Conservation (phyloP, 2,797 vertebrate species). For the Danio albolineatus region DNA sequence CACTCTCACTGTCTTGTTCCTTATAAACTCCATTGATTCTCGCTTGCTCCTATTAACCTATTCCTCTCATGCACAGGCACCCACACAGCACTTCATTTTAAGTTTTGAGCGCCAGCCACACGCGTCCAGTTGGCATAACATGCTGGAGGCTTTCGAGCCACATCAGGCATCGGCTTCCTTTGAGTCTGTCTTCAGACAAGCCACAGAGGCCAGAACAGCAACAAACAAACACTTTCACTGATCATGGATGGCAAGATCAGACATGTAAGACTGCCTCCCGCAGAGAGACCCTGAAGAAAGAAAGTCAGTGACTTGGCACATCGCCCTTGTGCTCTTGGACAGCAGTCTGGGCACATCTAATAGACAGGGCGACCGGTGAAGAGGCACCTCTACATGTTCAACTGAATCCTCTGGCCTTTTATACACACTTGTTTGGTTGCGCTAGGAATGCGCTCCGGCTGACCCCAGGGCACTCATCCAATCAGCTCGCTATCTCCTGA, state of each 20-base stretch:
- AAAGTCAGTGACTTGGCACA: conserved; percentile 38
- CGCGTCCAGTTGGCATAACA: conserved; percentile 18
- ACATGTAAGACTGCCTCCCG: conserved; percentile 15
- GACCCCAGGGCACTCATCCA: conserved; percentile 85
- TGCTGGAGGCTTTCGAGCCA: conserved; percentile 4
- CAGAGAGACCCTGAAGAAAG: conserved; percentile 6
- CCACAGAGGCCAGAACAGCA: conserved; percentile 5
- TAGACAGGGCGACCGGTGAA: conserved; percentile 69
- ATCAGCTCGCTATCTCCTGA: conserved; percentile 86
- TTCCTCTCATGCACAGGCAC: conserved; percentile 5
- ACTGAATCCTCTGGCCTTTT: conserved; percentile 80
- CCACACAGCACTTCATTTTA: conserved; percentile 1
- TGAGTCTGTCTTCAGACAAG: conserved; percentile 24
- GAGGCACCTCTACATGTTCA: conserved; percentile 79
- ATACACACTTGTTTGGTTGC: conserved; percentile 81
- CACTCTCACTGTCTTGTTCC: conserved; percentile 36
- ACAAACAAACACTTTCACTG: conserved; percentile 33
- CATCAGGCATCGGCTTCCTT: conserved; percentile 4
- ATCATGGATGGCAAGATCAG: conserved; percentile 43
- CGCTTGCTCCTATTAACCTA: neutral
- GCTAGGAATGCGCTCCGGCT: conserved; percentile 78
- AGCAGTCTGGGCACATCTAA: conserved; percentile 65
- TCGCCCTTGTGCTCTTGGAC: conserved; percentile 55
- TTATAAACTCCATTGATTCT: neutral
- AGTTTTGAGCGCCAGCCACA: conserved; percentile 22